Evolutionary conservation across 2,113 vertebrate species (phyloP), one percentile per base, ranked within the genome.

Genomic region (Manacus vitellinus): DNA sequence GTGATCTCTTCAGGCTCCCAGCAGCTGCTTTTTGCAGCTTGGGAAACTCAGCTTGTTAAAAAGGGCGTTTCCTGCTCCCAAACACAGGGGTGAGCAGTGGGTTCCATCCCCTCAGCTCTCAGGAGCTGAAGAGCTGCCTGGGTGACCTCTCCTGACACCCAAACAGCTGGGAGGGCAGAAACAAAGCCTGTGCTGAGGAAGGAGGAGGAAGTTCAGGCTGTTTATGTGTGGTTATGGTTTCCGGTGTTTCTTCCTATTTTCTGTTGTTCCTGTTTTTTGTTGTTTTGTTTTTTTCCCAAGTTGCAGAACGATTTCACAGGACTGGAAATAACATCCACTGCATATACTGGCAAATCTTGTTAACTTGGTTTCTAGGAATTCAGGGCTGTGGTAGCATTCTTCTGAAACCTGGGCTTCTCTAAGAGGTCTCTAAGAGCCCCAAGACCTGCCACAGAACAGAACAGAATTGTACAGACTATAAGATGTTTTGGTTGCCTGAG

Each of bases 221-320:
- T 89, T 94, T 93, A 62, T 86, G 67, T 93, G 87, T 96, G 88
- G 77, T 92, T 97, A 59, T 81, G 66, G 94, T 96, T 97, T 97
- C 96, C 92, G 96, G 85, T 96, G 87, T 94, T 96, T 93, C 62
- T 81, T 82, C 89, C 87, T 73, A 24, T 95, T 93, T 97, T 88
- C 51, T 35, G 49, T 62, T 65, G 92, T 54, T n/a, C 51, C 41
- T 49, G 30, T 24, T 59, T 59, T 35, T 14, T 20, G 30, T 31
- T 55, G 6, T 44, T 61, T 55, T 23, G 21, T 7, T 59, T 74
- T 75, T 71, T 72, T 47, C 13, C 13, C 8, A 41, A 84, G 65
- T 77, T 66, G 37, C 59, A 84, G 79, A 93, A 93, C 83, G 72
- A 49, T 25, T 73, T 89, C 77, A 23, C 33, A 62, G 41, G 66